Percentiles rank a stretch among this genome's conserved stretches.
Conservation (phyloP, 2,797 vertebrate species). For the Enteromius argenteus region DNA sequence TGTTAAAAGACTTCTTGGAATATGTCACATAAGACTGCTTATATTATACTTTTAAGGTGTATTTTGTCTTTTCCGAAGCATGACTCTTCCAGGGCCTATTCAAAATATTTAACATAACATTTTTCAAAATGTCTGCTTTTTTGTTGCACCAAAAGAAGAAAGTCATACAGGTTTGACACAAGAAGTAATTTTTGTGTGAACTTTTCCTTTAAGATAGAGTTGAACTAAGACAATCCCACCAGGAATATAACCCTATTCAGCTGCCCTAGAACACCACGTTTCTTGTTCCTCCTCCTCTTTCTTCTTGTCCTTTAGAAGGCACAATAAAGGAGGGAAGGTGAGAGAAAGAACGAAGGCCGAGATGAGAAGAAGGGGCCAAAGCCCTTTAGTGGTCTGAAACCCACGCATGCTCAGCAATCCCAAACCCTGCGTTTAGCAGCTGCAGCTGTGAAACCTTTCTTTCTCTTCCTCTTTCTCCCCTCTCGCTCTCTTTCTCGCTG, state of each 20-base stretch:
- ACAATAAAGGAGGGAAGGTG: constrained; percentile 39
- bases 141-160: not conserved
- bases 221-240: constrained; percentile 18
- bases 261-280: constrained; percentile 36
- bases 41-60: not conserved
- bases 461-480: constrained; percentile 35
- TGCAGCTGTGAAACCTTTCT: constrained; percentile 74
- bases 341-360: constrained; percentile 34
- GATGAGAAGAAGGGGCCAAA: constrained; percentile 66
- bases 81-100: not conserved
- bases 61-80: not conserved
- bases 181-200: not conserved
- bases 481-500: constrained; percentile 20
- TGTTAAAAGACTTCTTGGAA: not conserved
- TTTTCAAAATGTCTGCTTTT: not conserved
- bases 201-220: constrained; percentile 5
- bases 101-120: not conserved
- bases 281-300: constrained; percentile 36
- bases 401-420: constrained; percentile 78
- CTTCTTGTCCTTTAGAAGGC: constrained; percentile 26
- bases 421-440: constrained; percentile 76
- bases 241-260: constrained; percentile 24
- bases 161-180: not conserved
- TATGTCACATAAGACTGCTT: not conserved
- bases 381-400: constrained; percentile 70